Percentiles rank a stretch among this genome's conserved stretches.
phyloP scores from a whole-genome alignment of 2,888 invertebrate genomes.

The Limnephilus auricula region DNA sequence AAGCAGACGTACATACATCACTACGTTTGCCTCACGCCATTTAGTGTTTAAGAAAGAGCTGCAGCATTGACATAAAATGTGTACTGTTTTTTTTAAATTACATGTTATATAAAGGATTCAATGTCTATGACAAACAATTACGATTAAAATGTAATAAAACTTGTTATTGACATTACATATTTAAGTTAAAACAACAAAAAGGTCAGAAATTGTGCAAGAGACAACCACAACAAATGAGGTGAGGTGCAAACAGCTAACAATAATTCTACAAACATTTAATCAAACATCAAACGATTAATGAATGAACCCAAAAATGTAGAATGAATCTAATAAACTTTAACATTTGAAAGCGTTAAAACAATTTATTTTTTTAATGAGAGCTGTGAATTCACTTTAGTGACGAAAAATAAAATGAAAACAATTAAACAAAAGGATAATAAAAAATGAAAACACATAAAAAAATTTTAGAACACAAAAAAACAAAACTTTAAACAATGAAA shows the following conservation, averaged over 20 bases:
- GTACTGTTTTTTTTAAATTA: too few relatives aligned
- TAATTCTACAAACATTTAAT: not conserved
- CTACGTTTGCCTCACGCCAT: too few relatives aligned
- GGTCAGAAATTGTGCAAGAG: not conserved
- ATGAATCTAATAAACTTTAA: not conserved
- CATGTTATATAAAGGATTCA: too few relatives aligned
- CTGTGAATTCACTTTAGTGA: constrained; percentile 5
- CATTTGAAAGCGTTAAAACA: not conserved
- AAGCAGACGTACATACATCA: too few relatives aligned
- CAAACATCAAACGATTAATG: not conserved
- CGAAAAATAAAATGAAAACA: constrained; percentile 16
- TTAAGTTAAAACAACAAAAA: not conserved
- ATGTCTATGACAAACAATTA: not conserved
- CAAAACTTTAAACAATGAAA: not conserved
- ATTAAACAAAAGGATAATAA: constrained; percentile 29
- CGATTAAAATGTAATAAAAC: not conserved
- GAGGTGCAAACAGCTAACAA: not conserved
- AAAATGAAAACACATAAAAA: constrained; percentile 6
- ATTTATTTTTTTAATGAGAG: not conserved
- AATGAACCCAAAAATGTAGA: not conserved
- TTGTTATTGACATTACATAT: not conserved
- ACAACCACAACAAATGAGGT: not conserved
- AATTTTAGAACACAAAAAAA: not conserved
- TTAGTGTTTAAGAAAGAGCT: too few relatives aligned
- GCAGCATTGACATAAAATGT: too few relatives aligned